Conservation (phyloP, 2,888 invertebrate genomes). For the Lordiphosa fenestrarum region DNA sequence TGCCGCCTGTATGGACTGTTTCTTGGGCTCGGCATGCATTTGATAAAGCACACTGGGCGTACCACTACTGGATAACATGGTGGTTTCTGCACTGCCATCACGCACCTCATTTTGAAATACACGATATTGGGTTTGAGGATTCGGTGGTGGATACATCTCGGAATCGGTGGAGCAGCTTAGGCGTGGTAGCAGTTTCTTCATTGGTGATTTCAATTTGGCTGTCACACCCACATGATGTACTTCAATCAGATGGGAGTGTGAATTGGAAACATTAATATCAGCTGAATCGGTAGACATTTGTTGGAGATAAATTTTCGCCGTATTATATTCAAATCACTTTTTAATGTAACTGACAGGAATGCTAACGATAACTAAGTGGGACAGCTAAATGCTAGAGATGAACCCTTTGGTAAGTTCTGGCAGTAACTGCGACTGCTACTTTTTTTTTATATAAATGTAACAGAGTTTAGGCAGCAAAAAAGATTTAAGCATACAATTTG, state of each 20-base stretch:
- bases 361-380: not conserved
- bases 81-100: slow-evolving; percentile 33
- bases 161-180: slow-evolving; percentile 73
- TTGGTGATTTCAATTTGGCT: slow-evolving; percentile 74
- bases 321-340: not conserved
- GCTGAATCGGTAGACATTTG: slow-evolving; percentile 70
- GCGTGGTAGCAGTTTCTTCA: slow-evolving; percentile 64
- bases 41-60: slow-evolving; percentile 67
- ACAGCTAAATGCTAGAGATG: too few species aligned
- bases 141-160: slow-evolving; percentile 49
- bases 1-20: slow-evolving; percentile 28
- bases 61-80: slow-evolving; percentile 18
- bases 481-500: too few species aligned
- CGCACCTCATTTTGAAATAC: slow-evolving; percentile 49
- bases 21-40: slow-evolving; percentile 64
- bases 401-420: too few species aligned
- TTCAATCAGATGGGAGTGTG: slow-evolving; percentile 72
- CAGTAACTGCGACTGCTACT: too few species aligned
- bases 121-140: slow-evolving; percentile 53
- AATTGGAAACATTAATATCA: slow-evolving; percentile 51
- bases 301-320: not conserved
- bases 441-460: not conserved
- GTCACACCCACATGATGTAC: slow-evolving; percentile 78
- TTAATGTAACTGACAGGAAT: slow-evolving; percentile 7
- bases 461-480: too few species aligned